A percentile compares a stretch with the other conserved stretches of the same genome.
These are phyloP conservation scores for Coleophora deauratella DNA, from an alignment of 2,888 invertebrate species.

Conservation along the genomic window DNA sequence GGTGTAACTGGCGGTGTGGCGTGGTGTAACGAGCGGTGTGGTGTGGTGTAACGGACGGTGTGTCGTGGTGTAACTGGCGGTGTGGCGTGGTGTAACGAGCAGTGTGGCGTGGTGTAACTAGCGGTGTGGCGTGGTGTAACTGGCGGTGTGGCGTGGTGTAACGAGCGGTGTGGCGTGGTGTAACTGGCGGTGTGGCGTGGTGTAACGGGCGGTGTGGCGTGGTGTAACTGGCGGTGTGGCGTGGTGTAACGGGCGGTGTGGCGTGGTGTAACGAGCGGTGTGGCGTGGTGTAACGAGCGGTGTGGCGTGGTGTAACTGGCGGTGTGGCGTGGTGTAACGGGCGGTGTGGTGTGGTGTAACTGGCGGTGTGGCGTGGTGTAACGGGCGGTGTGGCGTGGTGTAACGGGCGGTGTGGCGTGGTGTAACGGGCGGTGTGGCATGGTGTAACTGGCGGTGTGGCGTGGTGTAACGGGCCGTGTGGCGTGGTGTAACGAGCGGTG, in stretches of 20 bases:
- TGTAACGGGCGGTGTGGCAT: neutral
- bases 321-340: neutral
- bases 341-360: neutral
- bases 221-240: neutral
- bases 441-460: too few relatives aligned
- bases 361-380: neutral
- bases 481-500: neutral
- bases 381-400: too few relatives aligned
- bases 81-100: too few relatives aligned
- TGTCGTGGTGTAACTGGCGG: neutral
- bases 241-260: neutral
- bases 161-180: neutral
- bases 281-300: too few relatives aligned
- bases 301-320: too few relatives aligned
- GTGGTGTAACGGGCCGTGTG: too few relatives aligned
- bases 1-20: neutral
- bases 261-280: too few relatives aligned
- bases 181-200: neutral
- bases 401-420: neutral
- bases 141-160: neutral
- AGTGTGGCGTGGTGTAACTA: too few relatives aligned
- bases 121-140: neutral
- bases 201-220: too few relatives aligned
- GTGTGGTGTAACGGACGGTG: too few relatives aligned
- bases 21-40: neutral